Conservation (phyloP, 2,797 vertebrate genomes). For the Hylomyscus alleni region DNA sequence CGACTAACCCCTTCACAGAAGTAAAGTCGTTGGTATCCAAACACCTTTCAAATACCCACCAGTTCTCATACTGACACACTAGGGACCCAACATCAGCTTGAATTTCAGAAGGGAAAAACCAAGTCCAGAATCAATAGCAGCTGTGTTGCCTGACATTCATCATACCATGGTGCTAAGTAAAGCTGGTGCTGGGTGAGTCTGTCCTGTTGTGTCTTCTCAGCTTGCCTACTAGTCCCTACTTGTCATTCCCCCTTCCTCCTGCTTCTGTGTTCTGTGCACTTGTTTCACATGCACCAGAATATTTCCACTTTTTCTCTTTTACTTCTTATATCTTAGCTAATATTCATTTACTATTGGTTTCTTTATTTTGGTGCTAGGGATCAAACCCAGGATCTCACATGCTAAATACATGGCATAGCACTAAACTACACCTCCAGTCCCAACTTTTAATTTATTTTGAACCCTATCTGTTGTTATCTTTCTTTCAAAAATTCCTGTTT, state of each 20-base stretch:
- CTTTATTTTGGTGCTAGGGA: not conserved
- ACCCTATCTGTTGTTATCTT: not conserved
- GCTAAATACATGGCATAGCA: not conserved
- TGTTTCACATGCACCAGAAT: too few relatives aligned
- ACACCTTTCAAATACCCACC: not conserved
- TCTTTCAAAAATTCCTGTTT: not conserved
- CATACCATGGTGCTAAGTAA: not conserved
- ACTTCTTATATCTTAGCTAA: not conserved
- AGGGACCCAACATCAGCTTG: not conserved
- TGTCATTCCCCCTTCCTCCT: not conserved
- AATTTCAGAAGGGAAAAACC: not conserved
- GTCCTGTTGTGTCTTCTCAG: not conserved
- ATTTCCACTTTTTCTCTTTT: not conserved
- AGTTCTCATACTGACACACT: not conserved
- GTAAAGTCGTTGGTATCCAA: not conserved
- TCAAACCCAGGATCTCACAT: not conserved
- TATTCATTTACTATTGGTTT: not conserved
- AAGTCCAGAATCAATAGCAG: not conserved
- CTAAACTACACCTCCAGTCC: not conserved
- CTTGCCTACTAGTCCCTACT: not conserved
- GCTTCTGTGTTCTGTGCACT: not conserved
- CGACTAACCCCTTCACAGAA: not conserved
- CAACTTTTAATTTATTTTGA: not conserved
- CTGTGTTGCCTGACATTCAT: not conserved
- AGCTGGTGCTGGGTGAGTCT: not conserved